A percentile compares a stretch with the other conserved stretches of the same genome.
phyloP scores from a whole-genome alignment of 2,888 invertebrate species.

The Cheiracanthium punctorium region DNA sequence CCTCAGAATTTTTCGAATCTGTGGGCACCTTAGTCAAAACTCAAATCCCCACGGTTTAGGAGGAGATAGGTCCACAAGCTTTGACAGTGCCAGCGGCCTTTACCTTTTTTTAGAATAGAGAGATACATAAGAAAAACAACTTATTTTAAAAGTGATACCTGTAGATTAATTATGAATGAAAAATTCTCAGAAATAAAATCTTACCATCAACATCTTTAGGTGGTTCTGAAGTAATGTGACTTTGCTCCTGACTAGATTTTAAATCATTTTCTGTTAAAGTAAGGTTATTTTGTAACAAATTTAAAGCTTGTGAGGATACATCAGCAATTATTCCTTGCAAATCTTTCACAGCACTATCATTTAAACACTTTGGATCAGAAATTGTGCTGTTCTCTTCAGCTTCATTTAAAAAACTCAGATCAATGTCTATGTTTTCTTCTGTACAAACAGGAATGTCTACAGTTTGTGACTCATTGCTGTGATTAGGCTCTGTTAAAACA shows the following conservation, averaged over 20 bases:
- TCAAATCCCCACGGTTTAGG: too few relatives aligned
- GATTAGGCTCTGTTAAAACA: slow-evolving; percentile 19
- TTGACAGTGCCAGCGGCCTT: too few relatives aligned
- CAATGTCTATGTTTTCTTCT: slow-evolving; percentile 64
- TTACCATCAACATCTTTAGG: slow-evolving; percentile 5
- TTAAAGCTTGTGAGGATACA: slow-evolving; percentile 37
- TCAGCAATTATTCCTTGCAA: slow-evolving; percentile 36
- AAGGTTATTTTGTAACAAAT: slow-evolving; percentile 13
- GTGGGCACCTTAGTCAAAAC: too few relatives aligned
- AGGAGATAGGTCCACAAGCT: too few relatives aligned
- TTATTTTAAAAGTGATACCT: too few relatives aligned
- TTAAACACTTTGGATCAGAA: slow-evolving; percentile 26
- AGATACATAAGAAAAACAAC: too few relatives aligned
- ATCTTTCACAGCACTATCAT: slow-evolving; percentile 36
- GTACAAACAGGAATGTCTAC: slow-evolving; percentile 40
- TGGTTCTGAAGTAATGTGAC: not conserved
- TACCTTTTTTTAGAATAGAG: too few relatives aligned
- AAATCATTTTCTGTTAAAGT: not conserved
- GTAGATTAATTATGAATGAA: too few relatives aligned
- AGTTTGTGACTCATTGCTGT: not conserved
- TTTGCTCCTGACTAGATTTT: not conserved
- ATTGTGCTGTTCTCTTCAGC: slow-evolving; percentile 26
- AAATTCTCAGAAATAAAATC: too few relatives aligned
- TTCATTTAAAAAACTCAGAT: slow-evolving; percentile 63
- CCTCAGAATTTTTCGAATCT: too few relatives aligned